Evolutionary conservation across 2,113 vertebrate genomes (phyloP).

Genomic region (Tyrannus savana): DNA sequence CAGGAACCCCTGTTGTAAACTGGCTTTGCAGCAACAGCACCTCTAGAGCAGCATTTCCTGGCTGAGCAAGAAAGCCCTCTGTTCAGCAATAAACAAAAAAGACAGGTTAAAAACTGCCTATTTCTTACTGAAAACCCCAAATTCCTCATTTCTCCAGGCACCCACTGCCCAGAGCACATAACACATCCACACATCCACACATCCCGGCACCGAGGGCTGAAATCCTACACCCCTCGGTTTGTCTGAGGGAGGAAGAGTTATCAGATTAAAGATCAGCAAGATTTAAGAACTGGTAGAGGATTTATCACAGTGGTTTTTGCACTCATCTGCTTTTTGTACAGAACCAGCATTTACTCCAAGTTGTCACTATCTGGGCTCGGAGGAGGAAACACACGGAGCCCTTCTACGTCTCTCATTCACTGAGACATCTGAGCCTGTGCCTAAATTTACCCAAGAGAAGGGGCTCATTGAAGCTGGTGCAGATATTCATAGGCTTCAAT

Average conservation of each 20-base stretch:
- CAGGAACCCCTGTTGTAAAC: background rate
- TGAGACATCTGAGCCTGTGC: background rate
- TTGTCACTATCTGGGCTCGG: background rate
- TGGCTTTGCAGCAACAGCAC: background rate
- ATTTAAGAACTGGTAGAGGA: constrained; percentile 6
- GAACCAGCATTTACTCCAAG: background rate
- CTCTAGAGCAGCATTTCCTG: background rate
- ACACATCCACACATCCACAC: background rate
- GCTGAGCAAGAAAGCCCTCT: background rate
- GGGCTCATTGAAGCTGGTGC: background rate
- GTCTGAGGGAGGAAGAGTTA: background rate
- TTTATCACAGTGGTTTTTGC: background rate
- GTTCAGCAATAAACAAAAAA: background rate
- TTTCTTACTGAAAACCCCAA: background rate
- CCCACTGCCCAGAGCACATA: background rate
- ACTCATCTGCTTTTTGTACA: background rate
- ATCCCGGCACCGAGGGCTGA: background rate
- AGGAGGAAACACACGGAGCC: background rate
- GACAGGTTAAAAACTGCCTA: background rate
- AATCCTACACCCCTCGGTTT: background rate
- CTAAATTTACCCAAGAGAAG: constrained; percentile 4
- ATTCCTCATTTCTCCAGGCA: background rate
- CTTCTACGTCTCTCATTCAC: background rate
- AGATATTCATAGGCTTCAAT: background rate
- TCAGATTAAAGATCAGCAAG: constrained; percentile 14